Conservation (phyloP, 2,797 vertebrate species). For the Coranthus polyacanthus region DNA sequence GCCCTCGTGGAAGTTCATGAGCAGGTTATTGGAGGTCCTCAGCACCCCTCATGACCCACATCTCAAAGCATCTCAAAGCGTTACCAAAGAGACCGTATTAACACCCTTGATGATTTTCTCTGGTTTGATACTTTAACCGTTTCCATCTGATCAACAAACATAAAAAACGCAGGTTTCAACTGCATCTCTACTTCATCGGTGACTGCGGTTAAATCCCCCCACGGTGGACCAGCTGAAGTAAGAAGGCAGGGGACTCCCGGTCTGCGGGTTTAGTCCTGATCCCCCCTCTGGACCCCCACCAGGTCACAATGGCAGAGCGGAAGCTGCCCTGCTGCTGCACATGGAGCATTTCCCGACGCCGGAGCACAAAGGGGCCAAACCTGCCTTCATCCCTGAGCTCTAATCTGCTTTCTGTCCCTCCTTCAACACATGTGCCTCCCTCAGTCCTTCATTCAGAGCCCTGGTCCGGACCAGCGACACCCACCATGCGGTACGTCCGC, state of each 20-base stretch:
- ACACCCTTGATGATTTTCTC: no score
- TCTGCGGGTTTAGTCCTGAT: conserved; percentile 30
- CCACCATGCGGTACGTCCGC: conserved; percentile 41
- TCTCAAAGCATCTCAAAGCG: no score
- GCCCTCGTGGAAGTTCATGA: no score
- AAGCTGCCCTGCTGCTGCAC: conserved; percentile 69
- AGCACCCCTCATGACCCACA: no score
- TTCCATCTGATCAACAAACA: no score
- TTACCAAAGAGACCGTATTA: no score
- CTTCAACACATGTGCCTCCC: conserved; percentile 4
- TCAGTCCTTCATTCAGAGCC: conserved; percentile 32
- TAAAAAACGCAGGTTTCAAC: no score
- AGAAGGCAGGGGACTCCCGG: conserved; percentile 21
- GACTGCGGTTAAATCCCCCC: no score
- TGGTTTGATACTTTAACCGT: no score
- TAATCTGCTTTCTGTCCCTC: conserved; percentile 53
- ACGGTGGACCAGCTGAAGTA: no score
- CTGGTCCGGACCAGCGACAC: conserved; percentile 3
- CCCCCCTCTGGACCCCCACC: conserved; percentile 20
- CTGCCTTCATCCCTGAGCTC: conserved; percentile 59
- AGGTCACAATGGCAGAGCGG: conserved; percentile 61
- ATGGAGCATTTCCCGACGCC: conserved; percentile 53
- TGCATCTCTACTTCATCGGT: no score
- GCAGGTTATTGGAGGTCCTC: no score
- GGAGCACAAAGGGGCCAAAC: conserved; percentile 60